These are phyloP conservation scores for Zygogramma bicolorata DNA, from an alignment of 2,888 invertebrate species.

Conservation along the genomic window DNA sequence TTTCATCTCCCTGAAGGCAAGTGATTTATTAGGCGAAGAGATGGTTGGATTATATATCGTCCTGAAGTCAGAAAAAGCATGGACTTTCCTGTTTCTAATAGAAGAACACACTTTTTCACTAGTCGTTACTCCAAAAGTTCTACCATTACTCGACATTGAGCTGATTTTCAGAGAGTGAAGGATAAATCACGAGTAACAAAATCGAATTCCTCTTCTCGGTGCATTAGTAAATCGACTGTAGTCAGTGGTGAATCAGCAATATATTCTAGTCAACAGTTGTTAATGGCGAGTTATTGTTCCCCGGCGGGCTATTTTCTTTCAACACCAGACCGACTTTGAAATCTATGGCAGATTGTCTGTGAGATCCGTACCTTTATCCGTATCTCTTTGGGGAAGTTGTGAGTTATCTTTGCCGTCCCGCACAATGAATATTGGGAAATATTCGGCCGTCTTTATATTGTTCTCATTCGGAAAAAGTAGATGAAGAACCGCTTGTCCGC, in stretches of 20 bases:
- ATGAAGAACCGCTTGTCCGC: too few species aligned
- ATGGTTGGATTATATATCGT: too few species aligned
- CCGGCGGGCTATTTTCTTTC: constrained; percentile 34
- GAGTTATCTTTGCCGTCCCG: neutral
- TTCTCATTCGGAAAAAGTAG: too few species aligned
- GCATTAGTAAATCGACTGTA: constrained; percentile 33
- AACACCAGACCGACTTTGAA: constrained; percentile 26
- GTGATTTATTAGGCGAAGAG: too few species aligned
- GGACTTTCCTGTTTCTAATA: too few species aligned
- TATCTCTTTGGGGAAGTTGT: neutral
- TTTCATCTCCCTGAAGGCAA: too few species aligned
- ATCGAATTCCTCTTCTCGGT: constrained; percentile 12
- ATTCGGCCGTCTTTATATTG: neutral
- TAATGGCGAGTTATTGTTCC: constrained; percentile 39
- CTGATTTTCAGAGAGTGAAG: neutral
- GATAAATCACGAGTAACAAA: neutral
- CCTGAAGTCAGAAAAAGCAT: too few species aligned
- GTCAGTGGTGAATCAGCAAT: constrained; percentile 28
- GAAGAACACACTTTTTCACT: too few species aligned
- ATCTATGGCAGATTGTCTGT: constrained; percentile 29
- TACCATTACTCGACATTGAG: neutral
- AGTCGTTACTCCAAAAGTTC: too few species aligned
- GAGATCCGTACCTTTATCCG: constrained; percentile 20
- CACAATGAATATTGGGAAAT: neutral
- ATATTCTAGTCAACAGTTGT: constrained; percentile 37